Evolutionary conservation across 1,140 invertebrate genomes (phyloP).

Genomic region (Littorina saxatilis): DNA sequence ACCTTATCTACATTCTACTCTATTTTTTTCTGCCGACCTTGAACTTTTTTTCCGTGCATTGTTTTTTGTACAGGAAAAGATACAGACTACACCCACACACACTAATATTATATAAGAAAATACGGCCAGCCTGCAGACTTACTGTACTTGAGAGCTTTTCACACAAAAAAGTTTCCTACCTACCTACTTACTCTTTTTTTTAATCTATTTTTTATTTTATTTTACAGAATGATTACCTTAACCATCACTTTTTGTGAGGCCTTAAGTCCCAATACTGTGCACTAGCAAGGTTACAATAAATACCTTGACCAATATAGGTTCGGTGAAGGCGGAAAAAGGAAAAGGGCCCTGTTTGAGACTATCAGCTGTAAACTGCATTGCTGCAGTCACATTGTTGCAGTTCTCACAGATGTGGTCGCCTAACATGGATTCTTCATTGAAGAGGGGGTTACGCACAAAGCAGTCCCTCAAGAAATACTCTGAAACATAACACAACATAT

Average conservation of each 20-base stretch:
- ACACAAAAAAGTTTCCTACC: too few species aligned
- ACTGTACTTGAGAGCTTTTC: too few species aligned
- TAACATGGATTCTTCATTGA: neutral
- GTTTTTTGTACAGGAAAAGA: too few species aligned
- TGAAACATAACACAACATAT: neutral
- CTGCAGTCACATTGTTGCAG: neutral
- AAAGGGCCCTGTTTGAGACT: slow-evolving; percentile 1
- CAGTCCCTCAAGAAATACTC: neutral
- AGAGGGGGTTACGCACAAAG: neutral
- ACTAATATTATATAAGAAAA: neutral
- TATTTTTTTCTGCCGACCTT: too few species aligned
- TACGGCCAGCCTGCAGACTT: too few species aligned
- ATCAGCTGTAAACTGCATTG: neutral
- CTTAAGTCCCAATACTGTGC: neutral
- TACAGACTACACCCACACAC: slow-evolving; percentile 3
- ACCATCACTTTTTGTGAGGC: neutral
- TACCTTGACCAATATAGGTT: slow-evolving; percentile 8
- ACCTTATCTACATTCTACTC: too few species aligned
- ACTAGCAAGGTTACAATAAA: neutral
- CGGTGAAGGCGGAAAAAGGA: neutral
- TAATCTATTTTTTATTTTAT: too few species aligned
- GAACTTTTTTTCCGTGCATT: too few species aligned
- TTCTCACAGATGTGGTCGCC: neutral
- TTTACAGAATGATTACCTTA: too few species aligned
- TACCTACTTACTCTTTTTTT: too few species aligned